Conservation (phyloP, 2,888 invertebrate genomes). For the Macaria liturata region DNA sequence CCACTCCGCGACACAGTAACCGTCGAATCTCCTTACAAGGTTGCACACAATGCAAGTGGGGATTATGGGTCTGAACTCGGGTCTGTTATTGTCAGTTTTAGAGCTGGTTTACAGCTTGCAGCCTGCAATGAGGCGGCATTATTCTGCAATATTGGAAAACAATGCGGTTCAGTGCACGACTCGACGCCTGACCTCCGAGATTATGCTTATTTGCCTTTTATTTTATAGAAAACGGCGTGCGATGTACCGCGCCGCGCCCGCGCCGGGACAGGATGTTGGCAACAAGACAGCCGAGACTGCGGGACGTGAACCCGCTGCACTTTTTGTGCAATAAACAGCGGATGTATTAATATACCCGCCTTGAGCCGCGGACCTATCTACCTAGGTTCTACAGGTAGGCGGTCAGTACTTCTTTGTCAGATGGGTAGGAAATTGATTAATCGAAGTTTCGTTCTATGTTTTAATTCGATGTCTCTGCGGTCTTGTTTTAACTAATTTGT, state of each 20-base stretch:
- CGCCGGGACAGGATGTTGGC: constrained; percentile 52
- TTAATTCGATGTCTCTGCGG: too few species aligned
- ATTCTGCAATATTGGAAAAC: constrained; percentile 38
- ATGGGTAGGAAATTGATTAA: constrained; percentile 27
- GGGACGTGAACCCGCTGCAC: constrained; percentile 38
- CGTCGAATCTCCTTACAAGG: constrained; percentile 47
- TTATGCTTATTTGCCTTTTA: constrained; percentile 68
- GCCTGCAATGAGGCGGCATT: constrained; percentile 34
- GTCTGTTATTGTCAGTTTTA: constrained; percentile 60
- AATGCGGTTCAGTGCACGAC: constrained; percentile 62
- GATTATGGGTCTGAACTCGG: constrained; percentile 33
- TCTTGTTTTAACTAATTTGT: too few species aligned
- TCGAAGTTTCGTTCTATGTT: too few species aligned
- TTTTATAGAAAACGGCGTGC: constrained; percentile 63
- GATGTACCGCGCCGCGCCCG: constrained; percentile 43
- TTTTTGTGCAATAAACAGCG: constrained; percentile 61
- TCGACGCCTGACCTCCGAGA: constrained; percentile 60
- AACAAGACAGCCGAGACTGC: constrained; percentile 49
- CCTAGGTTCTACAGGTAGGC: constrained; percentile 8
- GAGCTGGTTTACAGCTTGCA: constrained; percentile 47
- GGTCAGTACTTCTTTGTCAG: constrained; percentile 34
- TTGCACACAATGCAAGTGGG: constrained; percentile 56
- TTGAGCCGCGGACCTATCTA: constrained; percentile 39
- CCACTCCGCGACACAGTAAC: constrained; percentile 30
- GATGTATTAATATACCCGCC: constrained; percentile 61